These are phyloP conservation scores for Pardalotus punctatus DNA, from an alignment of 2,113 vertebrate genomes.

Conservation along the genomic window DNA sequence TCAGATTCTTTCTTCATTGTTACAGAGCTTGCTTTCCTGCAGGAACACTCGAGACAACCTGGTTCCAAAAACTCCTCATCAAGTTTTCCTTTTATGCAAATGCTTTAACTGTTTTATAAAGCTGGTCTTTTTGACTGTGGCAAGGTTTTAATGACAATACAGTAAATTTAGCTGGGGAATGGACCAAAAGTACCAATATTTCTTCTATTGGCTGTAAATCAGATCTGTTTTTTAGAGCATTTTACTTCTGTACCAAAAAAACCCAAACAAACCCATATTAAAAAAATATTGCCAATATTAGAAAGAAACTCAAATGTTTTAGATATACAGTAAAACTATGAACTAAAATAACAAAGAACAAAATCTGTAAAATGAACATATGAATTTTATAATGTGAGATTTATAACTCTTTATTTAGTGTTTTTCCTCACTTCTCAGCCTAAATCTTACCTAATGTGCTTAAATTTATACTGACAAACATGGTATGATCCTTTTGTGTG, in stretches of 20 bases:
- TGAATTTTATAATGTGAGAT: neutral
- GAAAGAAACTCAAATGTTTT: neutral
- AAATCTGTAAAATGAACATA: neutral
- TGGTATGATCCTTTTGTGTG: neutral
- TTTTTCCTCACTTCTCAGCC: neutral
- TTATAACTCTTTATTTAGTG: neutral
- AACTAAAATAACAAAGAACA: neutral
- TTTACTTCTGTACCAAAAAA: neutral
- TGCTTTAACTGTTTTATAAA: neutral
- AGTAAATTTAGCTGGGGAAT: neutral
- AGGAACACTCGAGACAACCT: neutral
- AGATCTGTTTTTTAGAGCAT: neutral
- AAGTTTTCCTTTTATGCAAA: neutral
- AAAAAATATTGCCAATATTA: neutral
- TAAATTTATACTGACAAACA: neutral
- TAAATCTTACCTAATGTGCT: neutral
- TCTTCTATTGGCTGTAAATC: neutral
- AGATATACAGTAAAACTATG: neutral
- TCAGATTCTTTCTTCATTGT: neutral
- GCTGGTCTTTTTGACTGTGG: neutral
- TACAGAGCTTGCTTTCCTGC: neutral
- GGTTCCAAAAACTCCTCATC: neutral
- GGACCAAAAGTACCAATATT: neutral
- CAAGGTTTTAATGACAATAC: neutral
- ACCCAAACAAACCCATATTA: neutral